Conservation (phyloP, 1,140 invertebrate species). For the Chionoecetes opilio region DNA sequence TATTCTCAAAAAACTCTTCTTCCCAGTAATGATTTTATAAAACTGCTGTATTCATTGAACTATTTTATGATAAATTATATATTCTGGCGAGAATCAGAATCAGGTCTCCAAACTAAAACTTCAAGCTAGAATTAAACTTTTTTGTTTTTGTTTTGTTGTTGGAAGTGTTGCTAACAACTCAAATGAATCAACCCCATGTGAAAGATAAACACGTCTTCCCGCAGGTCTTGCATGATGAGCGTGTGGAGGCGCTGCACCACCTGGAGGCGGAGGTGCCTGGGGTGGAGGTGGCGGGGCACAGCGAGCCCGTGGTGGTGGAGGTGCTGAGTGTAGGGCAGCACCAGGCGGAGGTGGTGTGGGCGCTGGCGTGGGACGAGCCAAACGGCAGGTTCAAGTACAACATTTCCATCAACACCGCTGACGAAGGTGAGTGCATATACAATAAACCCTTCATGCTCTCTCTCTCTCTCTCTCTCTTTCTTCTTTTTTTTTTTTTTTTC, state of each 20-base stretch:
- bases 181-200: no score
- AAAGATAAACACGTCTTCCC: no score
- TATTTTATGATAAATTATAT: no score
- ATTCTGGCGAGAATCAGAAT: no score
- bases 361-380: background rate
- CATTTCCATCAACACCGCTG: background rate
- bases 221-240: constrained; percentile 31
- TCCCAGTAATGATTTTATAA: background rate
- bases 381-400: constrained; percentile 43
- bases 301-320: constrained; percentile 3
- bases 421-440: constrained; percentile 4
- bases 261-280: background rate
- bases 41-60: background rate
- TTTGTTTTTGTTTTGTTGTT: no score
- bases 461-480: no score
- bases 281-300: background rate
- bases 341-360: constrained; percentile 17
- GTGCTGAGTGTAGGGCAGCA: background rate
- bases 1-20: no score
- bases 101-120: no score
- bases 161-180: no score
- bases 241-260: background rate
- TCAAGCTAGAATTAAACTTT: no score
- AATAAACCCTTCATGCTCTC: no score
- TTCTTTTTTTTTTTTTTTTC: background rate